A percentile compares a stretch with the other conserved stretches of the same genome.
Evolutionary conservation across 2,888 invertebrate species (phyloP).

Genomic region (Baccha elongata): DNA sequence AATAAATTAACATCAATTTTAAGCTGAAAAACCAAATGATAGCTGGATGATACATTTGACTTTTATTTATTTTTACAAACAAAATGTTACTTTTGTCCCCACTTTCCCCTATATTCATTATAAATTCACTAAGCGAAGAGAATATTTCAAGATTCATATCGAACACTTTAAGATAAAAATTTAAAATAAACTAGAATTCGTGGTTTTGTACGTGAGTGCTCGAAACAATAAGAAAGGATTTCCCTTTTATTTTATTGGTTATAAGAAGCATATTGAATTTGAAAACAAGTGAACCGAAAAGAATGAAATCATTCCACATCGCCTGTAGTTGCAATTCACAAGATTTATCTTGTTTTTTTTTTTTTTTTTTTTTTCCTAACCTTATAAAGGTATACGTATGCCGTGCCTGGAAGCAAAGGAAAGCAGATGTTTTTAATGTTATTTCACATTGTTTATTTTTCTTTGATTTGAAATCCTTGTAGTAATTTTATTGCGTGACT

Average conservation of each 20-base stretch:
- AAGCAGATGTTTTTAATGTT: constrained; percentile 14
- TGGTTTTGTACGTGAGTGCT: not conserved
- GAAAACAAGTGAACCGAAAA: constrained; percentile 9
- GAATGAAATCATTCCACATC: constrained; percentile 13
- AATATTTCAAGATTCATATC: not conserved
- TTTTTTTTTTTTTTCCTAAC: not conserved
- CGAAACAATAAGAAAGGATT: constrained; percentile 7
- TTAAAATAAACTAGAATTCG: not conserved
- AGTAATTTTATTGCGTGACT: constrained; percentile 13
- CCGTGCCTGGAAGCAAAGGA: too few species aligned
- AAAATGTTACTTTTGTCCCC: too few species aligned
- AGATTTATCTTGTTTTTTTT: not conserved
- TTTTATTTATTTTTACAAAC: too few species aligned
- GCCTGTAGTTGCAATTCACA: constrained; percentile 3
- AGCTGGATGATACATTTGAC: too few species aligned
- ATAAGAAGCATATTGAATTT: constrained; percentile 3
- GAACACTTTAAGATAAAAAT: not conserved
- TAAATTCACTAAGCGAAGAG: too few species aligned
- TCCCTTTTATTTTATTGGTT: not conserved
- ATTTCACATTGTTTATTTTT: not conserved
- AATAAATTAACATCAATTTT: too few species aligned
- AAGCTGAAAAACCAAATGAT: too few species aligned
- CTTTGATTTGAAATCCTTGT: not conserved
- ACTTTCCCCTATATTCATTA: too few species aligned
- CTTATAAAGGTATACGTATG: not conserved